Percentiles rank a stretch among this genome's conserved stretches.
These are phyloP conservation scores for Bombycilla garrulus DNA, from an alignment of 2,113 vertebrate genomes.

Conservation along the genomic window DNA sequence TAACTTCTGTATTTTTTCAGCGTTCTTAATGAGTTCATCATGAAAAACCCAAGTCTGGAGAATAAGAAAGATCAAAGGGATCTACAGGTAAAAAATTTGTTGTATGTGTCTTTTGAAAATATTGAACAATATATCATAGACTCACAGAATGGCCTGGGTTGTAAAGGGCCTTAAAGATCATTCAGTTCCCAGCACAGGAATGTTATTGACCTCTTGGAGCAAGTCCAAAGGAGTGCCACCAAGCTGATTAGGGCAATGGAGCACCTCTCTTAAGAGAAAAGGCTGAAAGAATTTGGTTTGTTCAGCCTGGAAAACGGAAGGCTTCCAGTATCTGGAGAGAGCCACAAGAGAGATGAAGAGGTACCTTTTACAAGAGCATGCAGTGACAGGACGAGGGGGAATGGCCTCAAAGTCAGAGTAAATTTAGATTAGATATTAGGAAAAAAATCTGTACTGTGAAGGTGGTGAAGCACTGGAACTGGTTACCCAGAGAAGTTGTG, in stretches of 20 bases:
- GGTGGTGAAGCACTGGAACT: background rate
- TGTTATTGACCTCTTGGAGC: background rate
- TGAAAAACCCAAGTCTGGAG: slow-evolving; percentile 97
- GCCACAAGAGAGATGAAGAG: background rate
- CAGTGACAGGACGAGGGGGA: background rate
- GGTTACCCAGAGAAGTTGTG: background rate
- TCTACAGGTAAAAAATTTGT: slow-evolving; percentile 83
- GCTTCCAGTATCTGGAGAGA: background rate
- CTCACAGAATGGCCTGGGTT: background rate
- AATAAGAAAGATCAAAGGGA: slow-evolving; percentile 99
- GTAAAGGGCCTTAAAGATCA: background rate
- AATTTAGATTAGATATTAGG: background rate
- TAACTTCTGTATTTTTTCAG: slow-evolving; percentile 59
- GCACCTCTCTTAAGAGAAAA: background rate
- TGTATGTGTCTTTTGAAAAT: background rate
- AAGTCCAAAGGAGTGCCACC: background rate
- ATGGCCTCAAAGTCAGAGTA: background rate
- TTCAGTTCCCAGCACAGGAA: background rate
- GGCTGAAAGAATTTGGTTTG: background rate
- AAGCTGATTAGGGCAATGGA: background rate
- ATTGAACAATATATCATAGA: background rate
- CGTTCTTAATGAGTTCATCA: slow-evolving; percentile 96
- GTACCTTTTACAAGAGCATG: background rate
- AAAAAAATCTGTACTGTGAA: background rate
- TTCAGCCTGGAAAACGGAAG: background rate